A percentile compares a stretch with the other conserved stretches of the same genome.
Conservation (phyloP, 1,140 invertebrate species). For the Popillia japonica region DNA sequence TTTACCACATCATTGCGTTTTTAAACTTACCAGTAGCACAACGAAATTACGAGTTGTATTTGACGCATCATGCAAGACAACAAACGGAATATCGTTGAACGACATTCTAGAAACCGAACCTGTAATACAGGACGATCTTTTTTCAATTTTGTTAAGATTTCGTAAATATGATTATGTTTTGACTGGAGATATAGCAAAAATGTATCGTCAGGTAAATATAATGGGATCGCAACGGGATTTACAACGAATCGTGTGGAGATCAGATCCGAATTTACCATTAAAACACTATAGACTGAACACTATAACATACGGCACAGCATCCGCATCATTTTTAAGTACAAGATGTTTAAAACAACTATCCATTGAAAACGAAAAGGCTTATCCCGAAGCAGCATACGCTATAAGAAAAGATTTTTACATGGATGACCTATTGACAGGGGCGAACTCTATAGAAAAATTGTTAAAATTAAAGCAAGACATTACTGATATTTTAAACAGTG, state of each 20-base stretch:
- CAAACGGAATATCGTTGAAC: conserved; percentile 53
- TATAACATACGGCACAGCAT: conserved; percentile 41
- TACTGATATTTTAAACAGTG: conserved; percentile 43
- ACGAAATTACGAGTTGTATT: conserved; percentile 54
- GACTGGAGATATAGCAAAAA: conserved; percentile 54
- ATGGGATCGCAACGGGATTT: conserved; percentile 15
- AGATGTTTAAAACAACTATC: conserved; percentile 41
- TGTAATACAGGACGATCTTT: conserved; percentile 56
- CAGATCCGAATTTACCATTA: conserved; percentile 21
- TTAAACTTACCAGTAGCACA: background rate
- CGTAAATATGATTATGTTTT: conserved; percentile 50
- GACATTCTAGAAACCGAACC: conserved; percentile 52
- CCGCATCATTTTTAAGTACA: conserved; percentile 42
- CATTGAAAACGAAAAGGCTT: conserved; percentile 45
- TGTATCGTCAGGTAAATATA: conserved; percentile 48
- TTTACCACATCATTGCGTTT: conserved; percentile 37
- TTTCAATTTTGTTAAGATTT: conserved; percentile 56
- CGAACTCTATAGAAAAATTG: conserved; percentile 49
- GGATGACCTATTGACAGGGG: conserved; percentile 58
- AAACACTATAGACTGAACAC: conserved; percentile 43
- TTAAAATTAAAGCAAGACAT: conserved; percentile 20
- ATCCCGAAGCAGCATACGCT: conserved; percentile 47
- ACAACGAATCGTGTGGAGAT: conserved; percentile 45
- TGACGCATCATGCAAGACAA: conserved; percentile 50
- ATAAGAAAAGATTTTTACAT: conserved; percentile 54